Base-by-base conservation (phyloP, 2,113 vertebrate genomes). In the Pithys albifrons region DNA sequence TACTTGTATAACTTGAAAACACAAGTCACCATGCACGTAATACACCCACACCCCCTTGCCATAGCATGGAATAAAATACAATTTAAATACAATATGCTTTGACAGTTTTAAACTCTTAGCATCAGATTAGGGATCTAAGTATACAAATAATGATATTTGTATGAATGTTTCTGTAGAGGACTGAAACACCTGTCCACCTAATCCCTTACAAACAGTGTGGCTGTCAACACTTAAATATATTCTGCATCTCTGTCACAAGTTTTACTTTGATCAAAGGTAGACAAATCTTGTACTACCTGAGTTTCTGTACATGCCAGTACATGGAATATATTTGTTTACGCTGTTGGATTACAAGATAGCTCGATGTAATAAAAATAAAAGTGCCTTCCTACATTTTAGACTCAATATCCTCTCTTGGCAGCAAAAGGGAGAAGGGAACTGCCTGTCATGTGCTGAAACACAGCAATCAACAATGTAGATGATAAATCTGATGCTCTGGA, bases 251-350 rank as follows among this genome's bases (percentile, higher is more conserved):
- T 94, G 19, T 52, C 86, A 75, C 54, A 46, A 82, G 39, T 37
- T 95, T 91, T 88, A 29, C 69, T 95, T 85, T 72, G 43, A 95
- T 80, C 73, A 74, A 66, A 87, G 31, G 22, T 16, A 55, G 66
- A 14, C 70, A 66, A 57, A 64, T 31, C 59, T 82, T 81, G 37
- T 59, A 59, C 61, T 71, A 45, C 31, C 15, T 43, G 31, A 72
- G 79, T 54, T 80, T 89, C 37, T 89, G 18, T 55, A 61, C 28
- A 10, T 18, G 25, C 18, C 52, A 66, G 54, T 69, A 54, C 35
- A 69, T 2, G n/a, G 64, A 81, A 70, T 35, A 25, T 49, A 37
- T 69, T 67, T 89, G 28, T 78, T 92, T 58, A 37, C 19, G 41
- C 22, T 23, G 5, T 18, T 78, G 37, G 33, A 74, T 46, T 71